Evolutionary conservation across 2,797 vertebrate species (phyloP), one percentile per base, ranked within the genome.

Genomic region (Prunella strophiata): DNA sequence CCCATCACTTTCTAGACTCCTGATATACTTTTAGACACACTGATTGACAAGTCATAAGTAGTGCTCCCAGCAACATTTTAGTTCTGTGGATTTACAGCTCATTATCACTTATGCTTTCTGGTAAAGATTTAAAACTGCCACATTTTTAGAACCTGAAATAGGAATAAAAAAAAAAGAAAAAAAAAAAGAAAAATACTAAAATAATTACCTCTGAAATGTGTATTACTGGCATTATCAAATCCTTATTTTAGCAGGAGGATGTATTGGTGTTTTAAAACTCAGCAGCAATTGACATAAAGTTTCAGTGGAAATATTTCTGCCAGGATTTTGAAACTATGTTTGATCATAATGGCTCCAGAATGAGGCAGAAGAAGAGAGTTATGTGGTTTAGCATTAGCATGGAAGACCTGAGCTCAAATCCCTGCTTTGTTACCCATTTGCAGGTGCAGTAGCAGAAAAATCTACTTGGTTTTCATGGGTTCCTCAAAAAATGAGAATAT

Each of bases 21-120:
- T 57, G 71, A 67, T 88, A 82, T 5, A 79, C 85, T 94, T 59
- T 54, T 45, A 94, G 91, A 73, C 80, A 58, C 3, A 4, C 67
- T 91, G 94, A 96, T 90, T 96, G 94, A 96, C 95, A 95, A 94
- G 67, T 67, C 91, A 30, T 96, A 96, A 94, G 95, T 74, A 94
- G 80, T 67, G 95, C 95, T 96, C 83, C 93, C 91, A 91, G 91
- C 89, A 94, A 94, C 80, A 77, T 91, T 97, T 95, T 79, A 80
- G 79, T 96, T 95, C 63, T 89, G 77, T 94, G 88, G 93, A 86
- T 93, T 96, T 95, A 91, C 71, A 76, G 88, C 85, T 94, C 80
- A 82, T 96, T 97, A 91, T 91, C 94, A 65, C 67, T 94, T 94
- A 82, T 65, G n/a, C 57, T 96, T 63, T 89, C 91, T 62, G 50